Conservation (phyloP, 2,113 vertebrate genomes). For the Bujurquina vittata region DNA sequence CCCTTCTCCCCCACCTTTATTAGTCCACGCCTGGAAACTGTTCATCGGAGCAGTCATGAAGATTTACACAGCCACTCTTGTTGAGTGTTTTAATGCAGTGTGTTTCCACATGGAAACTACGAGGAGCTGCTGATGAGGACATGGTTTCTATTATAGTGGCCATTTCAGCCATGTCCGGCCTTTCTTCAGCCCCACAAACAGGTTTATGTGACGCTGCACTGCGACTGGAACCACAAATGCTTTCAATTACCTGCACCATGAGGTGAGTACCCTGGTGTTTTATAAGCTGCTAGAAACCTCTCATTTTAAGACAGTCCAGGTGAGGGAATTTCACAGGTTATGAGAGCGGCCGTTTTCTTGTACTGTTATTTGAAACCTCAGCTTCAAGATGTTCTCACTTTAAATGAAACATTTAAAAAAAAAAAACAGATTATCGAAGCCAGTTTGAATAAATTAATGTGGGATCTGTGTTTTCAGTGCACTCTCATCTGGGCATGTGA, state of each 20-base stretch:
- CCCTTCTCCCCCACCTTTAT: not conserved
- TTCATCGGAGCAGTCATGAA: conserved; percentile 75
- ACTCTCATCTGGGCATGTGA: not conserved
- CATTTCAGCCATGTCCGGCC: conserved; percentile 14
- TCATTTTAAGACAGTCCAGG: conserved; percentile 1
- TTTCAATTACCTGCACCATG: conserved; percentile 14
- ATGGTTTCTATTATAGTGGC: conserved; percentile 39
- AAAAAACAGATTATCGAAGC: accelerated
- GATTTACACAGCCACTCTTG: conserved; percentile 65
- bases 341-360: not conserved
- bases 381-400: not conserved
- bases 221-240: conserved; percentile 13
- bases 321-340: not conserved
- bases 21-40: conserved; percentile 81
- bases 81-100: conserved; percentile 50
- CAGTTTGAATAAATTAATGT: not conserved
- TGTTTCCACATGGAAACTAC: conserved; percentile 62
- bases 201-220: not conserved
- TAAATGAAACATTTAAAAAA: not conserved
- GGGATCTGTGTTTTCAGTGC: not conserved
- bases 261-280: conserved; percentile 15
- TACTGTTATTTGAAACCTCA: not conserved
- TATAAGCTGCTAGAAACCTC: conserved; percentile 11
- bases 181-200: conserved; percentile 5
- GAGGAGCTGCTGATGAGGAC: conserved; percentile 3